Conservation (phyloP, 2,888 invertebrate species). For the Hirtodrosophila confusa region DNA sequence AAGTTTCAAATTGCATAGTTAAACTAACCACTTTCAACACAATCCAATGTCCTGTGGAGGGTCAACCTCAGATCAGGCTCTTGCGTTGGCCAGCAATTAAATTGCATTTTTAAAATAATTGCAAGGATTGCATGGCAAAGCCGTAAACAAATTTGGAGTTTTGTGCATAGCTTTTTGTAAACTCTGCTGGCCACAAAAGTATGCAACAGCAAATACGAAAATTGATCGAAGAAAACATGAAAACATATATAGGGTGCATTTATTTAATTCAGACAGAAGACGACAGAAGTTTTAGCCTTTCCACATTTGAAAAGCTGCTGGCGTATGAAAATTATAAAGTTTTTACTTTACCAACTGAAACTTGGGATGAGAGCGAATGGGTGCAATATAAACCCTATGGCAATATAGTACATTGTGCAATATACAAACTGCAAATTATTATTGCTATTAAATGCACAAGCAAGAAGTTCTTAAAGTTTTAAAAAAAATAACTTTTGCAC, state of each 20-base stretch:
- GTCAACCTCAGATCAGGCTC: conserved; percentile 16
- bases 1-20: conserved; percentile 52
- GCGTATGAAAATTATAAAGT: conserved; percentile 70
- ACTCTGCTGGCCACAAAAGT: conserved; percentile 49
- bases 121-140: conserved; percentile 55
- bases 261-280: conserved; percentile 54
- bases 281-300: conserved; percentile 45
- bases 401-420: conserved; percentile 69
- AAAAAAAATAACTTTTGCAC: conserved; percentile 57
- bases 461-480: conserved; percentile 67
- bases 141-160: conserved; percentile 51
- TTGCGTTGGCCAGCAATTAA: conserved; percentile 57
- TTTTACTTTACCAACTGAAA: conserved; percentile 31
- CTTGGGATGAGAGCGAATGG: not conserved
- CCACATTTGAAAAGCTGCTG: conserved; percentile 51
- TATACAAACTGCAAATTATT: conserved; percentile 75
- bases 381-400: conserved; percentile 55
- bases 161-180: conserved; percentile 41
- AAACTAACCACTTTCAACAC: conserved; percentile 20
- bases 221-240: conserved; percentile 52
- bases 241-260: conserved; percentile 28
- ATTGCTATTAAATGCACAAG: conserved; percentile 78
- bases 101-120: conserved; percentile 70
- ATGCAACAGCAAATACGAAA: conserved; percentile 53
- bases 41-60: conserved; percentile 1